Base-by-base conservation (phyloP, 1,140 invertebrate genomes). In the Leptopilina boulardi region DNA sequence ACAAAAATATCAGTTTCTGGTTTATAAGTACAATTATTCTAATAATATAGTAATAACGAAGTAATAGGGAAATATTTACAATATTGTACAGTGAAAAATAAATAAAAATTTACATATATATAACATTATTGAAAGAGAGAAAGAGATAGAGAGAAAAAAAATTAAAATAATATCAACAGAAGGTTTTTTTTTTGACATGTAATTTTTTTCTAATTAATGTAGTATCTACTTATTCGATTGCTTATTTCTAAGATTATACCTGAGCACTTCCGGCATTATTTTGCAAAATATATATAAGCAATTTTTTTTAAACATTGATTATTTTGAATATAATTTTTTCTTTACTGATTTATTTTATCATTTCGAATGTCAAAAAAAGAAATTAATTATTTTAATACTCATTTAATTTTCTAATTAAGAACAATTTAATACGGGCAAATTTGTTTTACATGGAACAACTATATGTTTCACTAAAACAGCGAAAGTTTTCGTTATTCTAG, bases 251-350 rank as follows among this genome's bases (percentile, higher is more conserved):
- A 59, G 21, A 26, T 59, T 59, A 44, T 44, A 59, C 21, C 56
- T 59, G 56, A 59, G 56, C 56, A 59, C 56, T 59, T 59, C 23
- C 56, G 56, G 56, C 23, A 59, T 59, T 30, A 59, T 23, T 59
- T 15, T 26, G 34, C 34, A 38, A 38, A 38, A 38, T 4, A 38
- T 38, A 38, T 4, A 38, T 38, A 38, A 38, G 34, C 34, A 8
- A 38, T 38, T 54, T 10, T 19, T 21, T 8, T 54, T n/a, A 54
- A 54, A 54, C 19, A 54, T 18, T 10, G 51, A 54, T 21, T n/a
- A 54, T 19, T 54, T 19, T 18, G 9, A 11, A 21, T 9, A 19
- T 8, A 19, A 54, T 8, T 54, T 54, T 21, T 54, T 19, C 3
- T 54, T 18, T 54, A 18, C 5, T 6, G 8, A 19, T 18, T 21